phyloP scores from a whole-genome alignment of 1,140 invertebrate species.

The Drosophila melanogaster region DNA sequence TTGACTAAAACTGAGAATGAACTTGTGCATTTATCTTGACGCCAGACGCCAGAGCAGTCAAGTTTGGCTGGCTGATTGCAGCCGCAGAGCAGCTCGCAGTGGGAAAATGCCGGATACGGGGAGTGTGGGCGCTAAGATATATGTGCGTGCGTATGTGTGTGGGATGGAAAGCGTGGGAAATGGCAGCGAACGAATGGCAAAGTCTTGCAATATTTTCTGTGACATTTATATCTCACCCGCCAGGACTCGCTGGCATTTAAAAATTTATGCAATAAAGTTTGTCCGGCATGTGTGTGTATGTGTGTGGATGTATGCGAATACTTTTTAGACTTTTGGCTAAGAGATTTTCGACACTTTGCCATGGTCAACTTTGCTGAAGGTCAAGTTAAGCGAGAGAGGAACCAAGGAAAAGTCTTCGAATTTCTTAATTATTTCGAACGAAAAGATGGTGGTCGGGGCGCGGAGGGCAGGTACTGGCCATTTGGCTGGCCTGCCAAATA shows the following conservation, averaged over 20 bases:
- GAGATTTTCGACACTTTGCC: slow-evolving; percentile 50
- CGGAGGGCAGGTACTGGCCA: slow-evolving; percentile 27
- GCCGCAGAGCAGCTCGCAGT: slow-evolving; percentile 45
- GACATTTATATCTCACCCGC: slow-evolving; percentile 72
- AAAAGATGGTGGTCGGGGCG: neutral
- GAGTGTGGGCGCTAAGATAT: slow-evolving; percentile 21
- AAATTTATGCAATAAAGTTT: slow-evolving; percentile 80
- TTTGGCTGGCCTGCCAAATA: slow-evolving; percentile 67
- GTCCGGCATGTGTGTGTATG: slow-evolving; percentile 19
- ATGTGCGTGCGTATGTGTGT: neutral
- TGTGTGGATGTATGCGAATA: slow-evolving; percentile 8
- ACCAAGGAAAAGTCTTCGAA: slow-evolving; percentile 36
- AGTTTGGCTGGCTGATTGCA: slow-evolving; percentile 70
- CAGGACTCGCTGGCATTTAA: slow-evolving; percentile 58
- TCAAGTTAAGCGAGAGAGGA: slow-evolving; percentile 35
- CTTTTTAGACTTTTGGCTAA: slow-evolving; percentile 30
- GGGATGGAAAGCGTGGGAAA: neutral
- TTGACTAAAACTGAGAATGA: slow-evolving; percentile 65
- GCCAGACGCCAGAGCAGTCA: slow-evolving; percentile 49
- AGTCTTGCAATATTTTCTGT: slow-evolving; percentile 73
- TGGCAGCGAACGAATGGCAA: slow-evolving; percentile 43
- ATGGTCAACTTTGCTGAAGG: slow-evolving; percentile 54
- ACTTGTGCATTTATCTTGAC: slow-evolving; percentile 81
- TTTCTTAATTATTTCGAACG: slow-evolving; percentile 35
- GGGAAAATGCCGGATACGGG: slow-evolving; percentile 37